phyloP scores from a whole-genome alignment of 1,140 invertebrate genomes.

The Brachionus rubens region DNA sequence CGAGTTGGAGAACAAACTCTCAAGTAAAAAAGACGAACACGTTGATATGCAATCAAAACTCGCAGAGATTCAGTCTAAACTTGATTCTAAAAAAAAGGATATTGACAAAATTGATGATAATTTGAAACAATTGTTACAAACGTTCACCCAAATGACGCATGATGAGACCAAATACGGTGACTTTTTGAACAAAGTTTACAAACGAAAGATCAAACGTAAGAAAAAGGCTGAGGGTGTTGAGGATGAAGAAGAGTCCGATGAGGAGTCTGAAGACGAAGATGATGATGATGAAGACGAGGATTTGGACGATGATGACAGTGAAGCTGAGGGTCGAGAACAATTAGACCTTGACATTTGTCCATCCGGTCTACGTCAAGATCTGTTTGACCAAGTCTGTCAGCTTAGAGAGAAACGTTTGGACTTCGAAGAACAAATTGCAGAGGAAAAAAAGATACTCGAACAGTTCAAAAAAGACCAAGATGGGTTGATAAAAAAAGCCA shows the following conservation, averaged over 20 bases:
- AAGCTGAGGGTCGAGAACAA: constrained; percentile 50
- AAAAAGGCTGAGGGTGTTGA: constrained; percentile 59
- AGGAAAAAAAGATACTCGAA: constrained; percentile 59
- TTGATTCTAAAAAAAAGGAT: constrained; percentile 64
- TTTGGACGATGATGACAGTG: constrained; percentile 60
- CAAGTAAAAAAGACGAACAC: constrained; percentile 65
- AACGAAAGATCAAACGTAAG: constrained; percentile 66
- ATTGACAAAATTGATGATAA: constrained; percentile 65
- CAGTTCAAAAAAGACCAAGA: constrained; percentile 58
- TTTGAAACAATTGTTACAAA: constrained; percentile 63
- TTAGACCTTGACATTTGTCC: constrained; percentile 74
- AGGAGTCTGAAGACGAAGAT: constrained; percentile 58
- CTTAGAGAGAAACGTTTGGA: constrained; percentile 57
- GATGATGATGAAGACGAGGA: constrained; percentile 57
- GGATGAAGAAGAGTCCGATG: constrained; percentile 52
- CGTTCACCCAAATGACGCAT: constrained; percentile 65
- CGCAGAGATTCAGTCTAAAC: constrained; percentile 63
- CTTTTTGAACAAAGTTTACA: constrained; percentile 73
- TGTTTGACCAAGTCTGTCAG: constrained; percentile 57
- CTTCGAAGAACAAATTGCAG: constrained; percentile 50
- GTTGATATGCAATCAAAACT: constrained; percentile 61
- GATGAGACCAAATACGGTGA: constrained; percentile 70
- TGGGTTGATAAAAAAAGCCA: constrained; percentile 56
- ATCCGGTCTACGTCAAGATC: constrained; percentile 67
- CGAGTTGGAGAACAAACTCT: constrained; percentile 64